Evolutionary conservation across 1,140 invertebrate genomes (phyloP), one percentile per base, ranked within the genome.

Genomic region (Anoplolepis gracilipes): DNA sequence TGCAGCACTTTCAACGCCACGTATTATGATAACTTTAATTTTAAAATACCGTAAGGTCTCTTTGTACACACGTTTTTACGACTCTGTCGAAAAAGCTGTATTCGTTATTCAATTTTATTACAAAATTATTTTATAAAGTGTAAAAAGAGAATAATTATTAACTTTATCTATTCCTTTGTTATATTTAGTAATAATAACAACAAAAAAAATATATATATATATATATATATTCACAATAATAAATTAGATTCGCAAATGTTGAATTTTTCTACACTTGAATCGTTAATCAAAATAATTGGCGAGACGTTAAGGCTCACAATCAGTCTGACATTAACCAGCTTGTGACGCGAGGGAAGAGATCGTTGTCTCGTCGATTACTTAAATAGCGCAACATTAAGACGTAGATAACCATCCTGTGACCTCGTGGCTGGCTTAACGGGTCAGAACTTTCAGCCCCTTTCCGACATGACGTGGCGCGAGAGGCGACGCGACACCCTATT

Each of bases 401-500:
- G 67, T 53, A 72, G 78, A 81, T 81, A 81, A 72, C 77, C 65
- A 25, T 53, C 76, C 61, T 19, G 78, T 82, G 39, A 72, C 78
- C 78, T 33, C 78, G 33, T 73, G 25, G 16, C 33, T 57, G 65
- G 78, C 19, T 82, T 82, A 82, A 82, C 67, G 78, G 78, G 78
- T 82, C 78, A 82, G 67, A 59, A 65, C 67, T 82, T 82, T 72
- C 67, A 73, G 36, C 53, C 78, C 78, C 55, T 59, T 72, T 82
- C 67, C 72, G 65, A 81, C 49, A 25, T 22, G 49, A 49, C 67
- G 78, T 30, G 78, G 73, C 87, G 73, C 79, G n/a, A n/a, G n/a
- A n/a, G n/a, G n/a, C 33, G 49, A 49, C 67, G 78, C 39, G 78
- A 77, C 87, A 77, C 79, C 70, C 87, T 85, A 75, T 88, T 61